Conservation (phyloP, 1,140 invertebrate species). For the Charaxes varanes region DNA sequence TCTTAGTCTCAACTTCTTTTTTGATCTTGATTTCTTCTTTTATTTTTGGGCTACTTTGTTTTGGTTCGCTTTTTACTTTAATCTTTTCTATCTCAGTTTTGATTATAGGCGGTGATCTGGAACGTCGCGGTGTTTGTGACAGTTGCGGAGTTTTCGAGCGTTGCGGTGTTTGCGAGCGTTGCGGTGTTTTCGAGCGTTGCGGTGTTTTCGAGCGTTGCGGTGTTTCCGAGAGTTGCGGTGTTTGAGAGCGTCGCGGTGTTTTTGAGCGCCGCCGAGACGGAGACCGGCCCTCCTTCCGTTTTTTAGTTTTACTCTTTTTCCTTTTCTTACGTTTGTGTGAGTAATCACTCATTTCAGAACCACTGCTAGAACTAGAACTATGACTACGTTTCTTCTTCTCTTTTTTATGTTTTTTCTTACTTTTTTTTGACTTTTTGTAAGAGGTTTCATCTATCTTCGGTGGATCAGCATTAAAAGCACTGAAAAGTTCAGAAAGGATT, state of each 20-base stretch:
- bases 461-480: constrained; percentile 80
- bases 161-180: too few relatives aligned
- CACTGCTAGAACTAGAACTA: constrained; percentile 39
- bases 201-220: too few relatives aligned
- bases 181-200: too few relatives aligned
- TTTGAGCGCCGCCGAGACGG: constrained; percentile 36
- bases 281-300: constrained; percentile 70
- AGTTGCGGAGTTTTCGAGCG: too few relatives aligned
- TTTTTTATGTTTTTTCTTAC: constrained; percentile 64
- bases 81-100: constrained; percentile 44
- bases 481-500: constrained; percentile 86
- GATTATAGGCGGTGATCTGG: constrained; percentile 32
- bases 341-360: constrained; percentile 47
- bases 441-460: constrained; percentile 66
- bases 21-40: constrained; percentile 45
- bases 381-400: constrained; percentile 61
- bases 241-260: too few relatives aligned
- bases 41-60: constrained; percentile 43
- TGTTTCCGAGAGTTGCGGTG: too few relatives aligned
- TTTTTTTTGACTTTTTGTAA: constrained; percentile 50
- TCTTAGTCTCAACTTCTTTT: constrained; percentile 11
- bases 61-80: constrained; percentile 74
- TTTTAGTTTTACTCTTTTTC: constrained; percentile 76
- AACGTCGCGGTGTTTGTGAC: constrained; percentile 59
- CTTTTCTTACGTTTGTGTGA: constrained; percentile 64